Evolutionary conservation across 2,888 invertebrate species (phyloP), one percentile per base, ranked within the genome.

Genomic region (Drosophila monieri): DNA sequence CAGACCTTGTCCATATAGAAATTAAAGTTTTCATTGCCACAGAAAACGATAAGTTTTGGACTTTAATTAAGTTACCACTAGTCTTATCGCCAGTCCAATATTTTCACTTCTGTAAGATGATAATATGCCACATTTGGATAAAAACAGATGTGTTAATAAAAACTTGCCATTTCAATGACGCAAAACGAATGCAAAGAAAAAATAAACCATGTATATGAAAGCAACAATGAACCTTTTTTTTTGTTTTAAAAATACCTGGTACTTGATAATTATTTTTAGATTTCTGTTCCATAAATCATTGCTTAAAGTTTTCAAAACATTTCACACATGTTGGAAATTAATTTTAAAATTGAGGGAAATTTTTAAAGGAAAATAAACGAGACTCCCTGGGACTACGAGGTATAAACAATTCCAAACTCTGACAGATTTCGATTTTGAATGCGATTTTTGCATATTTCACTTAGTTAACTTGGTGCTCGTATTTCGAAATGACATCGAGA

Each of bases 361-460:
- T 37, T 14, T 6, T 12, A 4, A 14, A 14, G 2, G 27, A 27
- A 37, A 25, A 21, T 37, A 60, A 39, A 61, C 14, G 8, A 60
- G 25, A 60, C 44, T 9, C 61, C 61, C 44, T 21, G 21, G 12
- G 18, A 14, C 23, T 30, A 23, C 15, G 47, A 1, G 67, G 54
- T 53, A 53, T 35, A 1, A 3, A 44, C 10, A 15, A 37, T 53
- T 32, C 44, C 14, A 21, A 23, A 66, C 66, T 21, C 32, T 62
- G 15, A 14, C 9, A n/a, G 18, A 27, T 41, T 18, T 46, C 21
- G 43, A 35, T 52, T 62, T 35, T 21, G 14, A 37, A 53, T 66
- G 62, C 53, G 67, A 27, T 66, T 62, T 64, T 52, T 53, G 66
- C 66, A 64, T 64, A 66, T 64, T 66, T 64, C 44, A 66, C 55